Evolutionary conservation across 2,797 vertebrate species (phyloP).

Genomic region (Triplophysa yarkandensis): DNA sequence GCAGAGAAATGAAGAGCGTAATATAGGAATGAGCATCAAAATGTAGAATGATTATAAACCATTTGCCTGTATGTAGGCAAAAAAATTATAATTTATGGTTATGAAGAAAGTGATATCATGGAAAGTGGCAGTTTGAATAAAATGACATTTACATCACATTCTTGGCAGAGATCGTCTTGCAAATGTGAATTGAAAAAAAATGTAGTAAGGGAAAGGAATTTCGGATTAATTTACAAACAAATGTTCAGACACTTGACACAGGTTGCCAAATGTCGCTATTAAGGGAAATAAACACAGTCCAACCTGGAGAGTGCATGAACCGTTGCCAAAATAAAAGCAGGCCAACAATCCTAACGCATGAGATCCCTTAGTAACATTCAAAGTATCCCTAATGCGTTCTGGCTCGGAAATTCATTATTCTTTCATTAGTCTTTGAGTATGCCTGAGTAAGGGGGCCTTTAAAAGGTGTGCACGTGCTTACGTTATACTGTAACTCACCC

Average conservation of each 20-base stretch:
- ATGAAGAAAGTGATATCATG: background rate
- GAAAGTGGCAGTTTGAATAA: background rate
- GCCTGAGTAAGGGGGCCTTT: constrained; percentile 38
- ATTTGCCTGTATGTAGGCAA: background rate
- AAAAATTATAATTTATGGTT: background rate
- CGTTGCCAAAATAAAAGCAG: background rate
- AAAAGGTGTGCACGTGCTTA: constrained; percentile 27
- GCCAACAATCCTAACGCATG: background rate
- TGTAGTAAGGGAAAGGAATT: background rate
- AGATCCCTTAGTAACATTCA: constrained; percentile 11
- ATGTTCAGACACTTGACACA: background rate
- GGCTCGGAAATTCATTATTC: constrained; percentile 41
- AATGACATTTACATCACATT: background rate
- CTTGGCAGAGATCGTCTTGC: background rate
- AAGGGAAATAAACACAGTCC: constrained; percentile 4
- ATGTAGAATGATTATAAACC: background rate
- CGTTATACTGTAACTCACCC: constrained; percentile 34
- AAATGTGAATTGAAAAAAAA: background rate
- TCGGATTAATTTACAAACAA: background rate
- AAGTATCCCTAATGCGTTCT: constrained; percentile 26
- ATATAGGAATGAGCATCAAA: background rate
- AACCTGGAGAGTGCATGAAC: background rate
- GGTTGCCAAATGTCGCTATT: background rate
- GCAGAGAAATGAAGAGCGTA: background rate
- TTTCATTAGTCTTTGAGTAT: constrained; percentile 47